Evolutionary conservation across 2,797 vertebrate genomes (phyloP), one percentile per base, ranked within the genome.

Genomic region (Myotis myotis): DNA sequence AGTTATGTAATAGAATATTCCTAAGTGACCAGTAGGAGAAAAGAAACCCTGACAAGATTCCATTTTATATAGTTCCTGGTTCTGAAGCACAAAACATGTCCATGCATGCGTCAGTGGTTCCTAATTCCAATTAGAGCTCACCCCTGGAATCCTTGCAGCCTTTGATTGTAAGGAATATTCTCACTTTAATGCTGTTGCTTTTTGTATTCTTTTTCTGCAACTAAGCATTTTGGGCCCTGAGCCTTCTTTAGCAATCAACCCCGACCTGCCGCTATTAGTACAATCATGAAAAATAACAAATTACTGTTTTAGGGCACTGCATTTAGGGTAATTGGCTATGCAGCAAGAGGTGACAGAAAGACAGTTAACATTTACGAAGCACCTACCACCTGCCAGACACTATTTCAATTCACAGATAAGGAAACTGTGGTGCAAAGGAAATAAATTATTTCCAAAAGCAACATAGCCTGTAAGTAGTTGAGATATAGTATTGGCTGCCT

Each of bases 221-320:
- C 25, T 62, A 62, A 62, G 60, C 19, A 2, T 76, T 66, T 93
- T 16, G 57, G 55, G 30, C 1, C 55, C 36, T 55, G 30, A 66
- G 38, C 80, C 36, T n/a, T 66, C 49, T 83, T 88, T 72, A 83
- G 66, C 53, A 38, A 66, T 25, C 28, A 25, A 84, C 44, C 25
- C 6, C 6, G 79, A 51, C 71, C 23, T 87, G 33, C 75, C 23
- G 25, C 62, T 79, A 60, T 44, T 93, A 64, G 7, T 60, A 60
- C 11, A 86, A 53, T 91, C n/a, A 57, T 41, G 15, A 93, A 92
- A 87, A 81, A 79, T 87, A 74, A 92, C 41, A 60, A 89, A 60
- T 72, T 72, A 12, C 16, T 78, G 23, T 74, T 76, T 91, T 72
- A 74, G 88, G 49, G 33, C 19, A 72, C 5, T 89, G 57, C 6